Base-by-base conservation (phyloP, 2,888 invertebrate species). In the Altica lythri region DNA sequence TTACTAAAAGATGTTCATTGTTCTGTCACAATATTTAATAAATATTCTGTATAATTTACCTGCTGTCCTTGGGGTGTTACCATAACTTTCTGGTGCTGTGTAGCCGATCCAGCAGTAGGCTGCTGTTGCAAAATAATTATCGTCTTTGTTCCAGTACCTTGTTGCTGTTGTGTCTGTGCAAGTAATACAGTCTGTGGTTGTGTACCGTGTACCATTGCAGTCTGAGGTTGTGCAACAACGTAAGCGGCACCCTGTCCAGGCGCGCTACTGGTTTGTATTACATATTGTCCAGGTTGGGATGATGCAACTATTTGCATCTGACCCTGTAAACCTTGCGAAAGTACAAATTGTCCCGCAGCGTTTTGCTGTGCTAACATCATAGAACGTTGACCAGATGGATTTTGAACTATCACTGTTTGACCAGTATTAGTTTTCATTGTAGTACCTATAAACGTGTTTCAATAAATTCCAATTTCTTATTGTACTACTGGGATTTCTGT, bases 101-200 rank as follows among this genome's bases (percentile, higher is more conserved):
- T 68, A 1, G 78, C 74, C 1, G 75, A 66, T 51, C 77, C 76
- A 4, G 75, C 65, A 0, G 79, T 60, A 3, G 73, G 65, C 61
- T 82, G 82, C 13, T 84, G 86, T 64, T 87, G 87, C 30, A 87
- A 74, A 43, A 88, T 83, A 38, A 88, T 88, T 19, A 87, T 87
- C 0, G 87, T 88, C 66, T 87, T 87, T 1, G 85, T 79, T 2
- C 81, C 81, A 0, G 83, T 80, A 0, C 83, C 83, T 59, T 82
- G 82, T 55, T 86, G 86, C 63, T 86, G 86, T 0, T 84, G 78
- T 1, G 86, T 82, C 66, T 86, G 86, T 0, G 86, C 84, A 0
- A 87, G 82, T 1, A 87, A 72, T 0, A 87, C 81, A 0, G 86
- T 86, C 62, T 84, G 84, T 1, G 80, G 78, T 64, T 83, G 83